Base-by-base conservation (phyloP, 2,113 vertebrate species). In the Serilophus lunatus region DNA sequence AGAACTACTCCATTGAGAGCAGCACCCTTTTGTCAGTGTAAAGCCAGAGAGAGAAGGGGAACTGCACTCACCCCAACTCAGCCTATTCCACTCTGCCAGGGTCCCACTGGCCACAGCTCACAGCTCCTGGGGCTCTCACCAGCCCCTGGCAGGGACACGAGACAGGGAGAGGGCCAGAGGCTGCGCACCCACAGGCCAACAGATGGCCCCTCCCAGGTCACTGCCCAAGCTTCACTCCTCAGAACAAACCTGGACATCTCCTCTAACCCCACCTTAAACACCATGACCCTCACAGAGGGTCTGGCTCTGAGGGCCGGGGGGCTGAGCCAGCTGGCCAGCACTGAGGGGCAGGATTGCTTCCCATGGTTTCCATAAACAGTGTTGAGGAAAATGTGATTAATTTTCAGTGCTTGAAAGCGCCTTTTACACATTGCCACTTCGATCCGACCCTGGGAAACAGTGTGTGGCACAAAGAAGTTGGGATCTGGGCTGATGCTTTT, bases 391-490 rank as follows among this genome's bases (percentile, higher is more conserved):
- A 95, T 64, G 74, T 66, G 42, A 96, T 92, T 78, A 78, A 90
- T 95, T 95, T 93, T 47, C 85, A 81, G 79, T 71, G 71, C 69
- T 56, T 78, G 40, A 75, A 93, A 96, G 68, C 3, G 54, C 51
- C 60, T 95, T 90, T 88, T 92, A 64, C 90, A 68, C 0, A 0
- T 40, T 92, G 90, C 85, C 75, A 77, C 93, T 94, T 93, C 10
- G 93, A 94, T 88, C 59, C 3, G 36, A 96, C 87, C 96, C 92
- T 97, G 94, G 88, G 92, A 96, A 96, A 86, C 65, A 83, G 64
- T 7, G 64, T 86, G 90, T 90, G 93, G 92, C 92, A 95, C 87
- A 86, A 77, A 93, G 71, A 36, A 59, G 50, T 10, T 74, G 82
- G 85, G 93, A 93, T 70, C 79, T 44, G 90, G 90, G 76, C 85